Percentiles rank a stretch among this genome's conserved stretches.
Evolutionary conservation across 2,113 vertebrate species (phyloP).

Genomic region (Pluvialis apricaria): DNA sequence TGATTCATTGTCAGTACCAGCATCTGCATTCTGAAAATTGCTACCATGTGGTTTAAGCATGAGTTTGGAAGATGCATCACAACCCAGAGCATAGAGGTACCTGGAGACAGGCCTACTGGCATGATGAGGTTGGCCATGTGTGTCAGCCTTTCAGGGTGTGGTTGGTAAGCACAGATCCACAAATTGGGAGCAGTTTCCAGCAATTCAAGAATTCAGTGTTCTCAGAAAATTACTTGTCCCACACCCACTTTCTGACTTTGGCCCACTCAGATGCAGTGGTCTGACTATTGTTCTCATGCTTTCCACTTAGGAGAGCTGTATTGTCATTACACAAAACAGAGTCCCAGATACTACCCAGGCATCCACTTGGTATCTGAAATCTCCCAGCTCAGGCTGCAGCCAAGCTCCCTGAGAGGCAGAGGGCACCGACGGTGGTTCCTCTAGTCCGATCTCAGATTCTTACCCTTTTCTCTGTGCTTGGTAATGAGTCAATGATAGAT

Average conservation of each 20-base stretch:
- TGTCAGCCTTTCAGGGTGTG: neutral
- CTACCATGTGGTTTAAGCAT: neutral
- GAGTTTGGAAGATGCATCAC: neutral
- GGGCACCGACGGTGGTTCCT: neutral
- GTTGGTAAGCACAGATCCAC: neutral
- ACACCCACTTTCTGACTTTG: neutral
- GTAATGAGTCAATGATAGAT: neutral
- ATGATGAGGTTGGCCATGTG: neutral
- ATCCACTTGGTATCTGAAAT: neutral
- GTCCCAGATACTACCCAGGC: neutral
- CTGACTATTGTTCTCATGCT: neutral
- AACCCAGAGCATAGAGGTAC: neutral
- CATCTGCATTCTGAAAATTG: neutral
- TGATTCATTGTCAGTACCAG: neutral
- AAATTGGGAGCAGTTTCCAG: neutral
- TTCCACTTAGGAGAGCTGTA: neutral
- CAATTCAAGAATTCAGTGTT: neutral
- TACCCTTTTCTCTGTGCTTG: neutral
- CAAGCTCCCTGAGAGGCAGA: neutral
- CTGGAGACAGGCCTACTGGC: neutral
- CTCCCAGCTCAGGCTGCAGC: neutral
- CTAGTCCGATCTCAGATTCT: neutral
- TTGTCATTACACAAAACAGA: neutral
- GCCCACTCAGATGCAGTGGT: neutral
- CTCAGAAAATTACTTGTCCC: neutral